Conservation (phyloP, 2,797 vertebrate genomes). For the Mareca strepera region DNA sequence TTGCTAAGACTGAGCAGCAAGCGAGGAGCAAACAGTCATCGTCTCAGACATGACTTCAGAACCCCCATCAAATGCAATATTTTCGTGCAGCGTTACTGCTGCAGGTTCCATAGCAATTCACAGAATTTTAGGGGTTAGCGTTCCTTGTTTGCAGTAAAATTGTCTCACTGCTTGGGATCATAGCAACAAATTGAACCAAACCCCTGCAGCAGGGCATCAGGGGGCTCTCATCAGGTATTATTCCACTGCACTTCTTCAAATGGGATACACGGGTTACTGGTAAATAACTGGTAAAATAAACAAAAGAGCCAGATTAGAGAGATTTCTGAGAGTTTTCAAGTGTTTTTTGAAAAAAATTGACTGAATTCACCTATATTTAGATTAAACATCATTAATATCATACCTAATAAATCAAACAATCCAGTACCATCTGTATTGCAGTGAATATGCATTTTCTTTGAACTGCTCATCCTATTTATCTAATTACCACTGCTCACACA, state of each 20-base stretch:
- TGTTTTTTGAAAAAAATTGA: neutral
- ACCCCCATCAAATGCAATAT: neutral
- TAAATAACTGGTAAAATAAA: neutral
- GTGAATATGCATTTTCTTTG: neutral
- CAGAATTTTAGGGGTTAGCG: neutral
- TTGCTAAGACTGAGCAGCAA: neutral
- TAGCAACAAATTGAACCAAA: neutral
- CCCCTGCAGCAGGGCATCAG: neutral
- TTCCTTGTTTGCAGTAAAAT: neutral
- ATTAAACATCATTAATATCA: neutral
- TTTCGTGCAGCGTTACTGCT: neutral
- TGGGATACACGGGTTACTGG: neutral
- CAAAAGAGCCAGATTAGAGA: neutral
- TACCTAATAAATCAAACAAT: neutral
- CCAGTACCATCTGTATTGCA: neutral
- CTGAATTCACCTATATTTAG: neutral
- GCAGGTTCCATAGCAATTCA: neutral
- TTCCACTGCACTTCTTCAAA: neutral
- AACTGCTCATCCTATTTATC: neutral
- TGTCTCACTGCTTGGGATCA: constrained; percentile 9
- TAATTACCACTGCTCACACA: neutral
- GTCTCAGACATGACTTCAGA: neutral
- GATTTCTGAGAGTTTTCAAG: neutral
- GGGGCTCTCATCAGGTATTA: neutral
- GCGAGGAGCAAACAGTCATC: neutral